These are phyloP conservation scores for Anguilla pacifica DNA, from an alignment of 2,797 vertebrate genomes.

Conservation along the genomic window DNA sequence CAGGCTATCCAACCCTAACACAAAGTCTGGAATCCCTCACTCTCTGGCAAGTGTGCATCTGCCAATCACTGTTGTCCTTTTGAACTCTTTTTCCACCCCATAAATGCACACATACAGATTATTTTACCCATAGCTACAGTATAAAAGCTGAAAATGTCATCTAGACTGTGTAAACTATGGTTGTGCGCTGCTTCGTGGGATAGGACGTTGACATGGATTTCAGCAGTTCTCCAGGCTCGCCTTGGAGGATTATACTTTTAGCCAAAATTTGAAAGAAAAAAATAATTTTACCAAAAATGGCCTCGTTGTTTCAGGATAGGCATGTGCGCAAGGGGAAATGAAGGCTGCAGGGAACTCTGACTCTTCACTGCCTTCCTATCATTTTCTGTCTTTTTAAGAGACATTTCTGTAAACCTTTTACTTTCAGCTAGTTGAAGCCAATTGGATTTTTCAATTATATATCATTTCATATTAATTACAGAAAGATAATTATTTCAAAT, in stretches of 20 bases:
- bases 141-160: no score
- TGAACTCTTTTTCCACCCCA: no score
- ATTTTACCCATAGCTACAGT: no score
- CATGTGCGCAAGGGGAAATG: background rate
- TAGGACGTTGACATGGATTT: background rate
- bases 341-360: background rate
- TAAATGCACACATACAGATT: no score
- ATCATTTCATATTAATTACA: conserved; percentile 9
- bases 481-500: conserved; percentile 9
- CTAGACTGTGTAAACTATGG: no score
- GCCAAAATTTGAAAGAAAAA: background rate
- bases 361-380: background rate
- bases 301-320: background rate
- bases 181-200: background rate
- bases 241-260: background rate
- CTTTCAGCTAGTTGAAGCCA: background rate
- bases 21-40: no score
- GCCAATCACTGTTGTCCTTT: no score
- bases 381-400: background rate
- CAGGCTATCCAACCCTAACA: no score
- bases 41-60: no score
- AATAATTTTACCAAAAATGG: background rate
- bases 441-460: conserved; percentile 11
- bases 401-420: background rate
- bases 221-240: background rate